A percentile compares a stretch with the other conserved stretches of the same genome.
Conservation (phyloP, 2,797 vertebrate genomes). For the Australoheros facetus region DNA sequence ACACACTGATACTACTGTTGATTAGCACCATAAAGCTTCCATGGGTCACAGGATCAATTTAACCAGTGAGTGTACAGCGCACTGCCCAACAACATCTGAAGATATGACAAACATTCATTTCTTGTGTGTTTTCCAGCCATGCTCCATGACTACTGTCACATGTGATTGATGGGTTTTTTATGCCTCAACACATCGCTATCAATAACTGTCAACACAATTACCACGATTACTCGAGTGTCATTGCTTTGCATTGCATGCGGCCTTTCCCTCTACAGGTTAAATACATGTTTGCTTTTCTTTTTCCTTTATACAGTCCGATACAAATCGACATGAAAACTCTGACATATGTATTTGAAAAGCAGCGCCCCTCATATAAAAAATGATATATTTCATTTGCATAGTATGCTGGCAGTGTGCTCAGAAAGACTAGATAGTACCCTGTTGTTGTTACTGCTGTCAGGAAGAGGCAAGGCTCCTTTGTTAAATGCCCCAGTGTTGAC, state of each 20-base stretch:
- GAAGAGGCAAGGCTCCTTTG: constrained; percentile 44
- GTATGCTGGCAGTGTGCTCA: constrained; percentile 24
- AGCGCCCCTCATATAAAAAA: background rate
- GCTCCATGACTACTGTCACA: constrained; percentile 66
- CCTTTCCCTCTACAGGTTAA: constrained; percentile 26
- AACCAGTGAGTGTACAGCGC: background rate
- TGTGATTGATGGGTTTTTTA: constrained; percentile 74
- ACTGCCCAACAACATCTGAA: constrained; percentile 12
- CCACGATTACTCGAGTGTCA: constrained; percentile 13
- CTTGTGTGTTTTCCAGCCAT: constrained; percentile 46
- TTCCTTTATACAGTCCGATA: background rate
- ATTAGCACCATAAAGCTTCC: background rate
- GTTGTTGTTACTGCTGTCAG: constrained; percentile 53
- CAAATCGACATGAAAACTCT: background rate
- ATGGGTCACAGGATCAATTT: constrained; percentile 1
- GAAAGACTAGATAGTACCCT: constrained; percentile 26
- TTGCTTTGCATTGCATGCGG: constrained; percentile 23
- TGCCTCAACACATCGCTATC: constrained; percentile 62
- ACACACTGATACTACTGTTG: background rate
- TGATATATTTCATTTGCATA: constrained; percentile 33
- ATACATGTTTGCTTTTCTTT: constrained; percentile 10
- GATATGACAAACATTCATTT: constrained; percentile 26
- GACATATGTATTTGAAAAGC: constrained; percentile 7
- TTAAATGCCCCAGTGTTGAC: constrained; percentile 59
- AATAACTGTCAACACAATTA: constrained; percentile 69